Evolutionary conservation across 64 coral and sea anemone species (phyloP), one percentile per base, ranked within the genome.

Genomic region (Stylophora pistillata): DNA sequence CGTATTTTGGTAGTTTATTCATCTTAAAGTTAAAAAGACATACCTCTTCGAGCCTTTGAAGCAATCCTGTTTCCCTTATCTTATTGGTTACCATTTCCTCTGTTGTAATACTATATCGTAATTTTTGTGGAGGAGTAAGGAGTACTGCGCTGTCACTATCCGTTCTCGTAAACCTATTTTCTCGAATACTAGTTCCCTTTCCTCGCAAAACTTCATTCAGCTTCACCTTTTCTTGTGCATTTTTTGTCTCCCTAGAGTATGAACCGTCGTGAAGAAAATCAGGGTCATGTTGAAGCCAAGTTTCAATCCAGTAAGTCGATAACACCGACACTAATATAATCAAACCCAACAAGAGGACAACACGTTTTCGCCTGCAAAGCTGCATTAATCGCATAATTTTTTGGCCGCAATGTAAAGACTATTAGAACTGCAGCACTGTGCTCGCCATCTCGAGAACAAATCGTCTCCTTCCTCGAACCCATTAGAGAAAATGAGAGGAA

Each of bases 1-100:
- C 37, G 37, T 7, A 68, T 2, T n/a, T 18, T 21, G 18, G 18
- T 25, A 68, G 5, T 9, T 68, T 68, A n/a, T 68, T 68, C 15
- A 68, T 12, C 58, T 60, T 60, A 60, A 27, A 18, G 30, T 64
- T 37, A 82, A 64, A 16, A 58, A 20, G 15, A 64, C 26, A 15
- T 84, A 84, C 80, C 80, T 70, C 32, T 68, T 54, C 34, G 16
- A 84, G 80, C 34, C 61, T 84, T 84, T 26, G 61, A 11, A 84
- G 31, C 5, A 84, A 47, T 28, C 23, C 30, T 15, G 9, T 54
- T 37, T 84, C 62, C 21, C 18, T 53, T 25, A 84, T 78, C 52
- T 78, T 37, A 10, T 20, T 15, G 17, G 11, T 10, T 13, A 84
- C 34, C 32, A 69, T 65, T 37, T 60, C 64, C 59, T 66, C 65